phyloP scores from a whole-genome alignment of 2,888 invertebrate species.

The Crematogaster levior region DNA sequence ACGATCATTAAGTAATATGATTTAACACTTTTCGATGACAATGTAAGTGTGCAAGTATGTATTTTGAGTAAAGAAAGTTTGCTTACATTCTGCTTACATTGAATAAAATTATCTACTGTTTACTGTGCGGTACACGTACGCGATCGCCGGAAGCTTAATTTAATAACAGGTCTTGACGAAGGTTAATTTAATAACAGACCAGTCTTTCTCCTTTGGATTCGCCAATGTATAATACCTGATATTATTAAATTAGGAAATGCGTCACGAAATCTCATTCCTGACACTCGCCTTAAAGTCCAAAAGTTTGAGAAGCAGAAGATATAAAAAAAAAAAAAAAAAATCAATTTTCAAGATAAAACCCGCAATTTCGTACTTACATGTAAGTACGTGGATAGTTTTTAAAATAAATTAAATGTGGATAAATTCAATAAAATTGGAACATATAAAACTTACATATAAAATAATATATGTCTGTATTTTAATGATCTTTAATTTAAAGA shows the following conservation, averaged over 20 bases:
- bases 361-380: background rate
- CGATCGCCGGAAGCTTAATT: constrained; percentile 44
- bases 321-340: background rate
- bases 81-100: constrained; percentile 9
- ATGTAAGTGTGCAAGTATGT: background rate
- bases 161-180: constrained; percentile 52
- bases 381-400: background rate
- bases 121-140: background rate
- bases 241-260: constrained; percentile 45
- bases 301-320: background rate
- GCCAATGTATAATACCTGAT: constrained; percentile 47
- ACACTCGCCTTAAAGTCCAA: background rate
- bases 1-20: background rate
- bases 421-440: background rate
- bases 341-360: constrained; percentile 4
- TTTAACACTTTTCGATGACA: constrained; percentile 4
- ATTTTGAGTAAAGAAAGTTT: background rate
- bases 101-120: constrained; percentile 42
- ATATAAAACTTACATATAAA: background rate
- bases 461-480: background rate
- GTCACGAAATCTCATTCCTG: constrained; percentile 33
- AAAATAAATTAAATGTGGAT: background rate
- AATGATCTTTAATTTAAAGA: background rate
- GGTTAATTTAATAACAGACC: constrained; percentile 53
- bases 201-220: constrained; percentile 7